These are phyloP conservation scores for Metallyticus violacea DNA, from an alignment of 2,888 invertebrate species.

Conservation along the genomic window DNA sequence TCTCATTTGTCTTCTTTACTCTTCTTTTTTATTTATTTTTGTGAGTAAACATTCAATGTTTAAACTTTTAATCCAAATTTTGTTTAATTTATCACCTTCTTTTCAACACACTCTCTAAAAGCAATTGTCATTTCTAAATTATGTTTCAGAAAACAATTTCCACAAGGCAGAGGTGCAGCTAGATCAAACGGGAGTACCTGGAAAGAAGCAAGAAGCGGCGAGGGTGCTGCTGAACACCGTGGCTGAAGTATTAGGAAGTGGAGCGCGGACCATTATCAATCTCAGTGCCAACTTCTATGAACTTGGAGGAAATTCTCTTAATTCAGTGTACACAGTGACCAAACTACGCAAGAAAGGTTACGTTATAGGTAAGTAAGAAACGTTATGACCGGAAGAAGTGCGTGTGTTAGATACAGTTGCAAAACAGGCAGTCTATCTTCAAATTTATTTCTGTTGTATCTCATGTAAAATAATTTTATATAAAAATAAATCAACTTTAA, in stretches of 20 bases:
- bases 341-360: constrained; percentile 73
- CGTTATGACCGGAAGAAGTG: background rate
- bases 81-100: too few species aligned
- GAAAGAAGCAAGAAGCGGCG: constrained; percentile 59
- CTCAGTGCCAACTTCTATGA: constrained; percentile 74
- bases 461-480: too few species aligned
- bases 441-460: too few species aligned
- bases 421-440: background rate
- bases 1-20: too few species aligned
- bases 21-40: too few species aligned
- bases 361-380: constrained; percentile 59
- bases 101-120: too few species aligned
- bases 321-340: constrained; percentile 80
- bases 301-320: constrained; percentile 82
- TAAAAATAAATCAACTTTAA: too few species aligned
- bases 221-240: constrained; percentile 71
- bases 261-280: constrained; percentile 60
- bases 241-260: constrained; percentile 58
- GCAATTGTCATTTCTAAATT: background rate
- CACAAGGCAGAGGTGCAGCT: constrained; percentile 41
- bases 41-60: too few species aligned
- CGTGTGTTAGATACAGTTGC: background rate
- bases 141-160: background rate
- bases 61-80: too few species aligned
- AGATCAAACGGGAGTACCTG: constrained; percentile 63